These are phyloP conservation scores for Rapana venosa DNA, from an alignment of 2,888 invertebrate genomes.

Conservation along the genomic window DNA sequence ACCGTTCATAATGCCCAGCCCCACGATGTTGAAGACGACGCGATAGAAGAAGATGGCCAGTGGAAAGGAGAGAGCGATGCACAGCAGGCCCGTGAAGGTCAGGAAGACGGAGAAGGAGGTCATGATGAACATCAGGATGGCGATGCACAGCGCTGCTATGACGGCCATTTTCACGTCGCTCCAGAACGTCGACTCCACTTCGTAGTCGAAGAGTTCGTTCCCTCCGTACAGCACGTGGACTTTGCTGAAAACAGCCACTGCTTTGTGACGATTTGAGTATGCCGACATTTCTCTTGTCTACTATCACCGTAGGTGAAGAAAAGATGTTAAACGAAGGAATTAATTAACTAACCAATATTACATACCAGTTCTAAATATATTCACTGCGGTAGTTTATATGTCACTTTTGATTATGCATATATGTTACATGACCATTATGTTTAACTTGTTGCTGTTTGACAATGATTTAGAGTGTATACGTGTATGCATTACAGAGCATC, in stretches of 20 bases:
- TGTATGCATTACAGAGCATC: too few species aligned
- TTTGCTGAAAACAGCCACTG: slow-evolving; percentile 59
- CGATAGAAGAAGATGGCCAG: slow-evolving; percentile 74
- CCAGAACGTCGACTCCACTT: slow-evolving; percentile 73
- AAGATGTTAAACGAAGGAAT: too few species aligned
- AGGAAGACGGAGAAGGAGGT: slow-evolving; percentile 73
- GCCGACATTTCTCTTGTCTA: too few species aligned
- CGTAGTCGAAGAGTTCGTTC: slow-evolving; percentile 74
- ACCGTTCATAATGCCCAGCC: slow-evolving; percentile 74
- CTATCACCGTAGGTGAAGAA: too few species aligned
- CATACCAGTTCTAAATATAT: too few species aligned
- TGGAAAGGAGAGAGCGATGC: slow-evolving; percentile 72
- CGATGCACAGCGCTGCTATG: slow-evolving; percentile 64
- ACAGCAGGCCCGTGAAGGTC: slow-evolving; percentile 67
- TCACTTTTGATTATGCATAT: too few species aligned
- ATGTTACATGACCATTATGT: too few species aligned
- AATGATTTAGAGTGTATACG: too few species aligned
- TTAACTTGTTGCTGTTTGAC: too few species aligned
- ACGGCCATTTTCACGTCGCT: slow-evolving; percentile 70
- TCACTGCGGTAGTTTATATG: too few species aligned
- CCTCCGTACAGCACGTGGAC: slow-evolving; percentile 74
- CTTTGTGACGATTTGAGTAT: too few species aligned
- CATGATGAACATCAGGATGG: slow-evolving; percentile 70
- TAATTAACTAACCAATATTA: too few species aligned
- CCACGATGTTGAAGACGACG: slow-evolving; percentile 65